Conservation (phyloP, 37 sponge, comb jelly and placozoan species). For the Diacarnus erythraeanus region DNA sequence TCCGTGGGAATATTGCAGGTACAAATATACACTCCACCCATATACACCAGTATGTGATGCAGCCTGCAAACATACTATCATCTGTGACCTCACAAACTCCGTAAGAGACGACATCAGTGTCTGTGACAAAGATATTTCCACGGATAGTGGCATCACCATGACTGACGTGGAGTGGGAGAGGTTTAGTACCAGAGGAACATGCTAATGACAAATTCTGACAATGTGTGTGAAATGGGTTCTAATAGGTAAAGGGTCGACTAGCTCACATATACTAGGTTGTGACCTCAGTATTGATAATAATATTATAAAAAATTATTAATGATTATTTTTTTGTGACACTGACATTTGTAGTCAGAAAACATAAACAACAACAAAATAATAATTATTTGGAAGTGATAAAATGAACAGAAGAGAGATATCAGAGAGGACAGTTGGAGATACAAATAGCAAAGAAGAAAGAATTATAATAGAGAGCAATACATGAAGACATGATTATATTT, state of each 20-base stretch:
- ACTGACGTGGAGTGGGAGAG: not conserved
- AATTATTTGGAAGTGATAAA: too few relatives aligned
- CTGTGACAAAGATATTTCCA: conserved; percentile 30
- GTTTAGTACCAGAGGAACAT: not conserved
- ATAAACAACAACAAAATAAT: too few relatives aligned
- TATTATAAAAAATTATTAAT: too few relatives aligned
- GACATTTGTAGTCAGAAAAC: too few relatives aligned
- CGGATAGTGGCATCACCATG: conserved; percentile 28
- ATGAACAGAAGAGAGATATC: too few relatives aligned
- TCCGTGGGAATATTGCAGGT: conserved; percentile 24
- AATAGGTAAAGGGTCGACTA: too few relatives aligned
- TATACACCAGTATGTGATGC: conserved; percentile 52
- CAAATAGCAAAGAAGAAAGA: not conserved
- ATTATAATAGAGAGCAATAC: not conserved
- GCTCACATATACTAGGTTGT: too few relatives aligned
- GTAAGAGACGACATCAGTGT: conserved; percentile 30
- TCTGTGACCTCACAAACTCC: conserved; percentile 46
- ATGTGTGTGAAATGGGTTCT: too few relatives aligned
- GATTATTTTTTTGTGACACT: too few relatives aligned
- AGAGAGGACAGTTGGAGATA: too few relatives aligned
- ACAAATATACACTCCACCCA: conserved; percentile 49
- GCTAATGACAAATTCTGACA: too few relatives aligned
- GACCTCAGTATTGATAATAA: too few relatives aligned
- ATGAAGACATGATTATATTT: not conserved
- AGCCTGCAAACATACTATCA: conserved; percentile 35